These are phyloP conservation scores for Hirtodrosophila duncani DNA, from an alignment of 2,888 invertebrate genomes.

Conservation along the genomic window DNA sequence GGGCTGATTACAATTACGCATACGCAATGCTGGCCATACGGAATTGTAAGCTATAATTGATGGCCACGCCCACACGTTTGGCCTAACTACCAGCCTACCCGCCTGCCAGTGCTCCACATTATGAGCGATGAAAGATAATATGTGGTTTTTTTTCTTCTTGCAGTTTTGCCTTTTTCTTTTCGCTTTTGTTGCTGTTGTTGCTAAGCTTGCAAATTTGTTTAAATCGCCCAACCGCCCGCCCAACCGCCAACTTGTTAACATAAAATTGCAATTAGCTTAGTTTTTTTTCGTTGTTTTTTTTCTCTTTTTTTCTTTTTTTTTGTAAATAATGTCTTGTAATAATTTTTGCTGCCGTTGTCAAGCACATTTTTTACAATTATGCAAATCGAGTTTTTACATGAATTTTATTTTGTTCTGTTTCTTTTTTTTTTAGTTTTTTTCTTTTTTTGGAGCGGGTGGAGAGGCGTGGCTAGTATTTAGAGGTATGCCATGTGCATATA, in stretches of 20 bases:
- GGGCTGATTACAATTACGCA: conserved; percentile 59
- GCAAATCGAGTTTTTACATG: conserved; percentile 26
- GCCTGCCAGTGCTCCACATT: conserved; percentile 19
- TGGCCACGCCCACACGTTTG: conserved; percentile 6
- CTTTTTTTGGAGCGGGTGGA: not conserved
- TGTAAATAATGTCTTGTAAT: conserved; percentile 19
- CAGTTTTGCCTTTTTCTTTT: conserved; percentile 1
- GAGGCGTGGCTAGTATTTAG: no score
- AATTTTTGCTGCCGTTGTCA: conserved; percentile 20
- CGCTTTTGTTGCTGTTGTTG: conserved; percentile 10
- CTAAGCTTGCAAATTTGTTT: conserved; percentile 39
- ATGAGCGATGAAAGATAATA: conserved; percentile 39
- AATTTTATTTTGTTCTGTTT: conserved; percentile 8
- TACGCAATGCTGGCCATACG: conserved; percentile 44
- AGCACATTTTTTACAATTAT: conserved; percentile 29
- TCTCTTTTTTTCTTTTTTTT: not conserved
- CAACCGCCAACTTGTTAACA: conserved; percentile 72
- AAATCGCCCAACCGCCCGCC: conserved; percentile 28
- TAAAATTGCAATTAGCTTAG: conserved; percentile 68
- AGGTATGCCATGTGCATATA: no score
- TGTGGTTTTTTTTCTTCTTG: conserved; percentile 15
- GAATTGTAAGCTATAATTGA: no score
- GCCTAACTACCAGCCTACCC: no score
- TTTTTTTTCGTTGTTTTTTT: conserved; percentile 7
- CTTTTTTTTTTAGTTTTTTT: conserved; percentile 9